Conservation (phyloP, 2,113 vertebrate genomes). For the Sapayoa aenigma region DNA sequence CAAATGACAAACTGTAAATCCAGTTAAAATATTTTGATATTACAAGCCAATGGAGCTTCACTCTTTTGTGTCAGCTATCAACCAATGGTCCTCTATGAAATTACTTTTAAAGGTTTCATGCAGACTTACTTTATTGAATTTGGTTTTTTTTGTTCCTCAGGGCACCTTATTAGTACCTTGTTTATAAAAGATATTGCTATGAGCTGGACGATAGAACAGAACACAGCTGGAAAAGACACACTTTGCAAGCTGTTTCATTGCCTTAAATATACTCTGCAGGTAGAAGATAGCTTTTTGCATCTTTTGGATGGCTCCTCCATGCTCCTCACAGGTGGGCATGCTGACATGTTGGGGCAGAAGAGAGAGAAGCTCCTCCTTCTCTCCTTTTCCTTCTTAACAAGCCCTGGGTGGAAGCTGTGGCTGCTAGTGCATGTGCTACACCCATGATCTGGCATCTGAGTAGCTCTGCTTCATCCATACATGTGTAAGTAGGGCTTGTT, state of each 20-base stretch:
- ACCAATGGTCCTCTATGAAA: not conserved
- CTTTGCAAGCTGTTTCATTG: not conserved
- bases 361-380: not conserved
- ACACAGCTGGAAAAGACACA: not conserved
- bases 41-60: not conserved
- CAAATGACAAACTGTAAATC: not conserved
- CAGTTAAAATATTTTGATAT: not conserved
- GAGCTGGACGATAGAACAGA: not conserved
- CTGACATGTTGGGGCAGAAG: not conserved
- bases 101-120: not conserved
- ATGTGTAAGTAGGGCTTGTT: not conserved
- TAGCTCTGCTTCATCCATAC: not conserved
- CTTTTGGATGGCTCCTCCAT: not conserved
- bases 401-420: not conserved
- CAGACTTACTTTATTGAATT: not conserved
- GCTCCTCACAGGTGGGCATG: not conserved
- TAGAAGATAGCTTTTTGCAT: not conserved
- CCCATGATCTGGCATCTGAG: slow-evolving; percentile 29
- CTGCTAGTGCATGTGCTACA: slow-evolving; percentile 2
- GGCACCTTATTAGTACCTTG: not conserved
- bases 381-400: not conserved
- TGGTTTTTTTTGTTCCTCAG: not conserved
- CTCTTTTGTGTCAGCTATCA: not conserved
- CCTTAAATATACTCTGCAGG: not conserved
- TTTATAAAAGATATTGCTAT: not conserved